phyloP scores from a whole-genome alignment of 37 sponge, comb jelly and placozoan genomes.

The Geodia barretti region DNA sequence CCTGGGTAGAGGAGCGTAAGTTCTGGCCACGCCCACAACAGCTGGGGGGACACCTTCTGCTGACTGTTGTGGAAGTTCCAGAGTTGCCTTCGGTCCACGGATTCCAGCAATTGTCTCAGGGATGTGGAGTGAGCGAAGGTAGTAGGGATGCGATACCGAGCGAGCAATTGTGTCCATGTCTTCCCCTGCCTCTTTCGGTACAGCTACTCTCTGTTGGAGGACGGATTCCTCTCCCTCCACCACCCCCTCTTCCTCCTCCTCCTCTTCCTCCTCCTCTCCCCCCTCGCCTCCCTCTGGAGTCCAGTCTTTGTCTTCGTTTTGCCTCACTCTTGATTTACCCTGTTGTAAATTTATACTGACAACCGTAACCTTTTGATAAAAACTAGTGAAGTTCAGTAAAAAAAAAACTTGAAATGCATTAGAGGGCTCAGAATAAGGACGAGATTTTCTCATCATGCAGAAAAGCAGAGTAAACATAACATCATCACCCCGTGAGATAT shows the following conservation, averaged over 20 bases:
- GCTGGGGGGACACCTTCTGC: not conserved
- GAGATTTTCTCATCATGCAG: not conserved
- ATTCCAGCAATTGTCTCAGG: not conserved
- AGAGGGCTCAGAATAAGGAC: not conserved
- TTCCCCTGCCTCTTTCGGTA: slow-evolving; percentile 1
- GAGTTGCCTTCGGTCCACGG: not conserved
- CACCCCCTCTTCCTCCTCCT: slow-evolving; percentile 56
- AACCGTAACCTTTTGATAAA: not conserved
- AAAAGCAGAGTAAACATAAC: too few relatives aligned
- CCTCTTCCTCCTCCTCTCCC: slow-evolving; percentile 30
- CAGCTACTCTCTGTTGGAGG: not conserved
- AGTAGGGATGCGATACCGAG: slow-evolving; percentile 43
- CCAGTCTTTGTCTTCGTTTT: slow-evolving; percentile 21
- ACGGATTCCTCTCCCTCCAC: slow-evolving; percentile 24
- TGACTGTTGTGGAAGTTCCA: not conserved
- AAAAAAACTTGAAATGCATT: too few relatives aligned
- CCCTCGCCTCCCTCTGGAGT: not conserved
- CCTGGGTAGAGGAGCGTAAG: slow-evolving; percentile 21
- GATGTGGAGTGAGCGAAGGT: slow-evolving; percentile 55
- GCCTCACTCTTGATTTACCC: slow-evolving; percentile 10
- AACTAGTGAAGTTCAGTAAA: too few relatives aligned
- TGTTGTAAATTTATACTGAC: not conserved
- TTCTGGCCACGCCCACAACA: not conserved
- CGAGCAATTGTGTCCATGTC: slow-evolving; percentile 77
- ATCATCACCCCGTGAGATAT: too few relatives aligned